A percentile compares a stretch with the other conserved stretches of the same genome.
phyloP scores from a whole-genome alignment of 2,888 invertebrate genomes.

The Pandemis corylana region DNA sequence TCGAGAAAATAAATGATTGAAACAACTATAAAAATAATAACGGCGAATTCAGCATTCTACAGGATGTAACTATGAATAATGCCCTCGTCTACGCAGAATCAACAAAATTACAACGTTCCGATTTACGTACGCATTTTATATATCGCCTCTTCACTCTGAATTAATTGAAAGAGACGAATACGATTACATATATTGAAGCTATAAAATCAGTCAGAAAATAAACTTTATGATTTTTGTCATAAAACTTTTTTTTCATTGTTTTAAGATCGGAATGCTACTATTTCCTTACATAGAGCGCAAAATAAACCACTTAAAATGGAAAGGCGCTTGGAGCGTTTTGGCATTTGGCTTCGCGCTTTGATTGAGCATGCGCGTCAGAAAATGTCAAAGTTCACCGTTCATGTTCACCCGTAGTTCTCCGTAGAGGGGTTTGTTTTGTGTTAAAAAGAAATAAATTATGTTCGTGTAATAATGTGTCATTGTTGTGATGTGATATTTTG shows the following conservation, averaged over 20 bases:
- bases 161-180: neutral
- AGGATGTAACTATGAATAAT: slow-evolving; percentile 61
- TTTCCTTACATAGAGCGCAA: neutral
- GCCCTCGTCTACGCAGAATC: slow-evolving; percentile 60
- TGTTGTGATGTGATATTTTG: slow-evolving; percentile 41
- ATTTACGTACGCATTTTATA: slow-evolving; percentile 58
- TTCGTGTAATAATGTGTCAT: slow-evolving; percentile 36
- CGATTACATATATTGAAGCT: neutral
- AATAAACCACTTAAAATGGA: slow-evolving; percentile 4
- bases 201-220: neutral
- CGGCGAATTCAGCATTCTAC: too few species aligned
- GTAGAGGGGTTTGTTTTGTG: slow-evolving; percentile 43
- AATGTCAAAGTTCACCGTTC: slow-evolving; percentile 84
- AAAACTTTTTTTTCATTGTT: neutral
- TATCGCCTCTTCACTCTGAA: neutral
- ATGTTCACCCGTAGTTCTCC: slow-evolving; percentile 56
- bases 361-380: slow-evolving; percentile 46
- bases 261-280: neutral
- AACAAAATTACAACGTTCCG: slow-evolving; percentile 64
- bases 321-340: slow-evolving; percentile 56
- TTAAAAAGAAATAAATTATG: slow-evolving; percentile 35
- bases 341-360: slow-evolving; percentile 52
- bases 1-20: too few species aligned
- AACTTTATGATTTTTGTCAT: neutral
- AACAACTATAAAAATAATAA: too few species aligned